Base-by-base conservation (phyloP, 2,888 invertebrate genomes). In the Allophyes oxyacanthae region DNA sequence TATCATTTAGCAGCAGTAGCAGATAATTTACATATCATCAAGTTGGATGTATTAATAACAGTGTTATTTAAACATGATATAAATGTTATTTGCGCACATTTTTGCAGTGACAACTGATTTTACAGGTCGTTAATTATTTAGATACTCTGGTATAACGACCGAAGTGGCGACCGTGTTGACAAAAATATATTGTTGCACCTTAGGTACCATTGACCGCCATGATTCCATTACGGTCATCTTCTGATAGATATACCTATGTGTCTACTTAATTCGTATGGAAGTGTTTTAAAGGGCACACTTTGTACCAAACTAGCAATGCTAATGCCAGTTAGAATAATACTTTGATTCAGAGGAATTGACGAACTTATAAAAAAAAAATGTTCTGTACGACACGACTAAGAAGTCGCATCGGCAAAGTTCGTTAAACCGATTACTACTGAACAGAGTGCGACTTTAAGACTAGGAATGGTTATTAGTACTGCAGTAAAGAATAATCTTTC, bases 11-110 rank as follows among this genome's bases (percentile, higher is more conserved):
- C 9, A 9, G 14, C 49, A 40, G 74, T 75, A 78, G 78, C 70
- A 49, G 37, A 72, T 76, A 68, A 79, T 72, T 79, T 76, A 77
- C 61, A 33, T n/a, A n/a, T 20, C 43, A 36, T 37, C 37, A 28
- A 25, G 10, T 42, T 49, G 30, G 13, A 53, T 33, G 32, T 40
- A 49, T 58, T 30, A 33, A 50, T 42, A 63, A 57, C 41, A 37
- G 8, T 48, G 26, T 11, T 49, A 64, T n/a, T n/a, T 74, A 63
- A 70, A 75, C 42, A 57, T 37, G 48, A 51, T 49, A 65, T 61
- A 60, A 71, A 71, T 70, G 54, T 64, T 48, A 54, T 63, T 68
- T 46, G 44, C 38, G 44, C 70, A 60, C 43, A 28, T 28, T 48
- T 66, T 72, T 43, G 44, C 15, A 50, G 8, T 15, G 57, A 64